Conservation (phyloP, 2,113 vertebrate species). For the Symphodus melops region DNA sequence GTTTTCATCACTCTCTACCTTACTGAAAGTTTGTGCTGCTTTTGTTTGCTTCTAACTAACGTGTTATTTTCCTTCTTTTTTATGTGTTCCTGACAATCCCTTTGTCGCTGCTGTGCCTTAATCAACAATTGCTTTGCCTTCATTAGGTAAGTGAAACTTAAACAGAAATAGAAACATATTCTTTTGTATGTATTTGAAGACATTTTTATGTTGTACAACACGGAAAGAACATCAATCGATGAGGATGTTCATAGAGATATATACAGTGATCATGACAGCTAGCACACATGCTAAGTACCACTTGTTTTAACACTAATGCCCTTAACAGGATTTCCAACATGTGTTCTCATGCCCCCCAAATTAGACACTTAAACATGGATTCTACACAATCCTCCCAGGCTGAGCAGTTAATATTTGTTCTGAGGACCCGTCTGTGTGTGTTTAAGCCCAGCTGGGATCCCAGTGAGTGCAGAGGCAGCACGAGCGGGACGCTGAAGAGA, state of each 20-base stretch:
- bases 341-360: conserved; percentile 61
- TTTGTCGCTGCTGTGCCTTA: conserved; percentile 5
- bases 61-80: conserved; percentile 31
- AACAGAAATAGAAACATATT: neutral
- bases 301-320: conserved; percentile 59
- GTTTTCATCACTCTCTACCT: neutral
- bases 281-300: conserved; percentile 15
- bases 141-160: conserved; percentile 69
- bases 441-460: conserved; percentile 79
- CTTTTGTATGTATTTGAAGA: neutral
- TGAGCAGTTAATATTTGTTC: conserved; percentile 80
- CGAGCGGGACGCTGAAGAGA: conserved; percentile 49
- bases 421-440: conserved; percentile 74
- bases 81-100: conserved; percentile 26
- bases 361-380: conserved; percentile 68
- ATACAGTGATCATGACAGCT: conserved; percentile 16
- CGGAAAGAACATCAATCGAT: neutral
- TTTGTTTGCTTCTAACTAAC: conserved; percentile 43
- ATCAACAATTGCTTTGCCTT: neutral
- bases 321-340: conserved; percentile 76
- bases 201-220: neutral
- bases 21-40: conserved; percentile 19
- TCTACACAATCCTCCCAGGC: conserved; percentile 53
- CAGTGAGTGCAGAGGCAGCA: conserved; percentile 46
- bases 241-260: conserved; percentile 35